Base-by-base conservation (phyloP, 2,113 vertebrate genomes). In the Tychaedon coryphoeus region DNA sequence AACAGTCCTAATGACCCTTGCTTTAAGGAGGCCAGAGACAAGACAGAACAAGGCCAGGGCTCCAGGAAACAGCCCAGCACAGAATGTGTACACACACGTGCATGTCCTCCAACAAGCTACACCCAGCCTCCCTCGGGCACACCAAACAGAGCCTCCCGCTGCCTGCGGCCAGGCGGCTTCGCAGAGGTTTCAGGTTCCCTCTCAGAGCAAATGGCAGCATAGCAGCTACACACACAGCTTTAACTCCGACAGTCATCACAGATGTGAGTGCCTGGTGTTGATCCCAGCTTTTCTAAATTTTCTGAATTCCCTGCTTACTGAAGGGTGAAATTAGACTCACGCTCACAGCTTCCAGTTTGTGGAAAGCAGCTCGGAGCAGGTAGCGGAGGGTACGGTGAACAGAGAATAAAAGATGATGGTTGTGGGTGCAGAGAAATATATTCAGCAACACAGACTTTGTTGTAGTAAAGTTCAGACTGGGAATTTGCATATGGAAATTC, bases 401-500 rank as follows among this genome's bases (percentile, higher is more conserved):
- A 78, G 69, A 76, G 71, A 64, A 88, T 86, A 42, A 83, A 88
- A 92, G 50, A 57, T 9, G 1, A 81, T 58, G 25, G 40, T 62
- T 89, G 81, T 88, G 85, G 70, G 47, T 95, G 81, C 77, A 73
- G 38, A 86, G 50, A 88, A 90, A 91, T 86, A 57, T 54, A 93
- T 95, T 80, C 82, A 86, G 72, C 71, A 83, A 62, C 70, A 78
- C 58, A 93, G 83, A 88, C 74, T 83, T 93, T 73, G 78, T 82
- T 90, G 86, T 70, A 92, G 74, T 81, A 60, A 92, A 94, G 93
- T 93, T 97, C 87, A 94, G 85, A 45, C 78, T 93, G 62, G 61
- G 56, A 86, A 94, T 96, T 94, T 96, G 90, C 90, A 94, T 95
- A 91, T 71, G 92, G 92, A 95, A 93, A 95, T 96, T 92, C 87